Evolutionary conservation across 1,140 invertebrate species (phyloP), one percentile per base, ranked within the genome.

Genomic region (Ruditapes philippinarum): DNA sequence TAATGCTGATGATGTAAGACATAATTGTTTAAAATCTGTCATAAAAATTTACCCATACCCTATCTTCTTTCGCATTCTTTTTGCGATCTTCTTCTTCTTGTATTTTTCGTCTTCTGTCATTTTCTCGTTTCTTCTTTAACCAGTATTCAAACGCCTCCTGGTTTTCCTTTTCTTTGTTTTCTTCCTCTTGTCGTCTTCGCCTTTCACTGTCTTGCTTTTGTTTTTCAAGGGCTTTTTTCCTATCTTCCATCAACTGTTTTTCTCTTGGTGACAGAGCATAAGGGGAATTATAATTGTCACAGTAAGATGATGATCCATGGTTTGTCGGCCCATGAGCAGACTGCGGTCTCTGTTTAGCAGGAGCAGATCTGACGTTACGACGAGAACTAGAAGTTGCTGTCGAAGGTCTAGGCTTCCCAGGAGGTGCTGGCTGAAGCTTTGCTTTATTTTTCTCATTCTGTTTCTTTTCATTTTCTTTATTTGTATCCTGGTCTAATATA

Each of bases 271-370:
- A 91, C 87, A 95, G 87, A 54, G 91, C 94, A 92, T 95, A 95
- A 25, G 94, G 94, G 25, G 94, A 95, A 78, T 86, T 90, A 79
- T 95, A 95, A 80, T 92, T 84, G 88, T 92, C 91, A 49, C 91
- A 91, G 19, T 90, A 84, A 51, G 91, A 74, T 0, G 57, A 51
- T 25, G 89, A 89, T 25, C 89, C 28, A 51, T 62, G 54, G 40
- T 49, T 54, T n/a, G 70, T 78, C 14, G 49, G 36, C 11, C 73
- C 62, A 22, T 86, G 84, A 45, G 92, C 92, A 11, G 92, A 92
- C 33, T 89, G 88, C 4, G 91, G 89, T 49, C 91, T 62, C 31
- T 25, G 82, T 84, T 89, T 89, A 7, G 57, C 73, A 42, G 88
- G 51, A 19, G 49, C 36, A 45, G 92, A 68, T 65, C 91, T 62